A percentile compares a stretch with the other conserved stretches of the same genome.
These are phyloP conservation scores for Hydrozoanthus tunicans DNA, from an alignment of 64 coral and sea anemone genomes.

Conservation along the genomic window DNA sequence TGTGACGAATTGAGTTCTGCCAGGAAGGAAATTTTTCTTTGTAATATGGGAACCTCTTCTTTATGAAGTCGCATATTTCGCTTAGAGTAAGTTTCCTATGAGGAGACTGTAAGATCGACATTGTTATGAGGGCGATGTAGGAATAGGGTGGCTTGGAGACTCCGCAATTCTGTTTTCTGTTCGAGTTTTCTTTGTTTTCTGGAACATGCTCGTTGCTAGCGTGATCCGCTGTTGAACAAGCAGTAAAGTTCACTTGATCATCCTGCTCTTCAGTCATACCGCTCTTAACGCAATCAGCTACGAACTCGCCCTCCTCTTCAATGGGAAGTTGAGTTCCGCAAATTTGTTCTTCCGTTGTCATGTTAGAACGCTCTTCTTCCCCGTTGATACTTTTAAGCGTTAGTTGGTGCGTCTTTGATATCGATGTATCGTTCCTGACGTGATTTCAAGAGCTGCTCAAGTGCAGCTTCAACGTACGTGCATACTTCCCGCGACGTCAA, in stretches of 20 bases:
- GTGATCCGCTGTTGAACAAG: neutral
- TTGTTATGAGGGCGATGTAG: conserved; percentile 96
- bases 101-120: conserved; percentile 93
- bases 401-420: neutral
- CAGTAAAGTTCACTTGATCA: conserved; percentile 1
- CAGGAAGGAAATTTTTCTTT: conserved; percentile 98
- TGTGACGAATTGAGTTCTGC: conserved; percentile 99
- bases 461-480: neutral
- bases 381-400: neutral
- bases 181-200: conserved; percentile 60
- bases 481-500: conserved; percentile 12
- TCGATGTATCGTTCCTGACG: neutral
- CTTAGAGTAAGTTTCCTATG: conserved; percentile 97
- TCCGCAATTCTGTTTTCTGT: conserved; percentile 43
- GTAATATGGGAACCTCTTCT: conserved; percentile 92
- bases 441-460: neutral
- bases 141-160: conserved; percentile 97
- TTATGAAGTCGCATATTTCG: conserved; percentile 99
- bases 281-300: conserved; percentile 8
- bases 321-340: neutral
- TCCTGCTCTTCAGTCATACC: conserved; percentile 13
- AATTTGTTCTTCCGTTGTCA: neutral
- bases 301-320: neutral
- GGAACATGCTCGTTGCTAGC: conserved; percentile 6
- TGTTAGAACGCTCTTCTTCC: neutral